These are phyloP conservation scores for Ardeotis arabs DNA, from an alignment of 2,113 vertebrate species.

Conservation along the genomic window DNA sequence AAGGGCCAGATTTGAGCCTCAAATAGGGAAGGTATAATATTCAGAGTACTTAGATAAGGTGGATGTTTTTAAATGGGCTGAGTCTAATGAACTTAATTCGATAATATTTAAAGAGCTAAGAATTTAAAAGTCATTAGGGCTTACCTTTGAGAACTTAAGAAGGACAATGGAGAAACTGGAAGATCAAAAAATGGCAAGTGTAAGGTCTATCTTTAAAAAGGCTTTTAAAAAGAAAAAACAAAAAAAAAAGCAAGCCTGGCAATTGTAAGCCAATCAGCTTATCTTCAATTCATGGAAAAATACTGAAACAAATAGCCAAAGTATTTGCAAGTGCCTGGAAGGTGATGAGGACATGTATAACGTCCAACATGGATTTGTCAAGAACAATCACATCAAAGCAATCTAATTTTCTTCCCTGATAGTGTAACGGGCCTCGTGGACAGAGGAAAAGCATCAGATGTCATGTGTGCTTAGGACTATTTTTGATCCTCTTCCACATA, in stretches of 20 bases:
- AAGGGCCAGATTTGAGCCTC: neutral
- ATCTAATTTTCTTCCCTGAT: slow-evolving; percentile 45
- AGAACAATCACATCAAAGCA: slow-evolving; percentile 36
- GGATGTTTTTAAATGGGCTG: neutral
- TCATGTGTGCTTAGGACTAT: neutral
- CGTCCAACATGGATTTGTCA: slow-evolving; percentile 50
- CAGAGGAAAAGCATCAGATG: slow-evolving; percentile 23
- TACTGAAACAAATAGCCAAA: slow-evolving; percentile 23
- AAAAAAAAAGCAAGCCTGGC: neutral
- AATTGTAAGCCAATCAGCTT: neutral
- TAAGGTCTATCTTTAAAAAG: neutral
- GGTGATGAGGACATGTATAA: slow-evolving; percentile 14
- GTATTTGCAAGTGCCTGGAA: neutral
- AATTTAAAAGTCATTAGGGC: neutral
- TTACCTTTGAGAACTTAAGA: neutral
- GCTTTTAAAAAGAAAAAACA: neutral
- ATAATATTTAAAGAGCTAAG: neutral
- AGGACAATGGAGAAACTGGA: neutral
- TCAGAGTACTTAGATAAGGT: neutral
- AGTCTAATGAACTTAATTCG: neutral
- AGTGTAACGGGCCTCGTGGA: slow-evolving; percentile 21
- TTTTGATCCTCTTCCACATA: neutral
- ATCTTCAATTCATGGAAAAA: slow-evolving; percentile 11
- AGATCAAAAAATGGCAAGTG: neutral
- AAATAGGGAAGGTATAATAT: neutral